Evolutionary conservation across 1,140 invertebrate genomes (phyloP).

Genomic region (Samia ricini): DNA sequence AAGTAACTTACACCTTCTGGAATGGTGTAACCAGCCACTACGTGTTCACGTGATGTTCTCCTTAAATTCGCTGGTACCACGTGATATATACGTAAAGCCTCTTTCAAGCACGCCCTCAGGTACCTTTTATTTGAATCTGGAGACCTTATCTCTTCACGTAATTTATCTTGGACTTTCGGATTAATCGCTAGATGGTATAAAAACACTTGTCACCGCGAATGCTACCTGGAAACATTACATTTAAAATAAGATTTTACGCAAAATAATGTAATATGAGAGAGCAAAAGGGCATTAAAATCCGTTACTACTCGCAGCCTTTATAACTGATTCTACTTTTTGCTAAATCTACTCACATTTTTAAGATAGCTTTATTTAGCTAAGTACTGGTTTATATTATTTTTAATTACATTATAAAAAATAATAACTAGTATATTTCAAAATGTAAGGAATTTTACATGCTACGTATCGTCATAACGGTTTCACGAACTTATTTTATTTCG

Average conservation of each 20-base stretch:
- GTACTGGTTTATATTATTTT: no score
- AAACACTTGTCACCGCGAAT: conserved; percentile 37
- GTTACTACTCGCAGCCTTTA: no score
- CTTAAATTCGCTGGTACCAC: conserved; percentile 76
- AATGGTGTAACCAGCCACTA: conserved; percentile 78
- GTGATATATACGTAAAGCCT: conserved; percentile 79
- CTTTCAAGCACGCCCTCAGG: conserved; percentile 82
- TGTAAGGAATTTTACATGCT: no score
- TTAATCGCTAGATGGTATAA: conserved; percentile 55
- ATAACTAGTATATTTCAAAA: no score
- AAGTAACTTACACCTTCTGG: conserved; percentile 80
- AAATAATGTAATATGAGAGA: not conserved
- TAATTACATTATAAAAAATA: no score
- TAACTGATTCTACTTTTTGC: no score
- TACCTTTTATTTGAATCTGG: conserved; percentile 59
- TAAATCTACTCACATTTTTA: no score
- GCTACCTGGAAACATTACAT: conserved; percentile 37
- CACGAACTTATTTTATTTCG: no score
- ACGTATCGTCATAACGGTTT: no score
- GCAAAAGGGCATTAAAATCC: not conserved
- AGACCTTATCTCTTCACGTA: conserved; percentile 46
- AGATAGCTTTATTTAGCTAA: no score
- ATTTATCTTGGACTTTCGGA: conserved; percentile 50
- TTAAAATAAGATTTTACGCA: not conserved
- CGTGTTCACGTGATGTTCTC: conserved; percentile 74